Evolutionary conservation across 2,797 vertebrate species (phyloP).

Genomic region (Menidia menidia): DNA sequence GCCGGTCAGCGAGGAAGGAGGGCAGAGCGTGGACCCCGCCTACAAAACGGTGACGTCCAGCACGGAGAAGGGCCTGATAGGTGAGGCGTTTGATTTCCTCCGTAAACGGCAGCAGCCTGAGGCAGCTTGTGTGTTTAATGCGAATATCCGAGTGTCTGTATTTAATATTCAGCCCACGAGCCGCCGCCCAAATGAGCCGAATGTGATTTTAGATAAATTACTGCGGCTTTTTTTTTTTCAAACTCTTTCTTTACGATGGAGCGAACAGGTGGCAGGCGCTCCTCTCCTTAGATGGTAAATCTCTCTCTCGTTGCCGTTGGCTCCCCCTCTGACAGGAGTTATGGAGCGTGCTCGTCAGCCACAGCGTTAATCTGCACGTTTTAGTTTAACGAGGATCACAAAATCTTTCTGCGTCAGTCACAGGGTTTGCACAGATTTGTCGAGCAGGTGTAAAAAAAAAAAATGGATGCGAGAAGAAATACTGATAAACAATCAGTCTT

Average conservation of each 20-base stretch:
- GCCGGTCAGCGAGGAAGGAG: constrained; percentile 72
- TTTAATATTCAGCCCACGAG: not conserved
- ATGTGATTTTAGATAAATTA: not conserved
- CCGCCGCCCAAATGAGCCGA: not conserved
- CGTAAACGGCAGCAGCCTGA: constrained; percentile 17
- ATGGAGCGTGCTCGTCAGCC: not conserved
- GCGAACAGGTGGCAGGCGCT: constrained; percentile 3
- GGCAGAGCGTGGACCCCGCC: constrained; percentile 81
- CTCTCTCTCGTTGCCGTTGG: constrained; percentile 1
- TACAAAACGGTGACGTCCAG: constrained; percentile 97
- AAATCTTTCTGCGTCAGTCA: not conserved
- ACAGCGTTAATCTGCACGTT: not conserved
- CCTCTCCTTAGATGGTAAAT: not conserved
- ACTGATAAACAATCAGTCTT: not conserved
- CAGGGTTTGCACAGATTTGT: not conserved
- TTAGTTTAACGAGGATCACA: not conserved
- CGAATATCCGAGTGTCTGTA: not conserved
- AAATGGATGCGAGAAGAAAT: not conserved
- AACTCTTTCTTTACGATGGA: not conserved
- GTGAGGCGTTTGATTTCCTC: constrained; percentile 84
- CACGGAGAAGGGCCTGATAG: constrained; percentile 97
- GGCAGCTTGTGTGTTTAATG: not conserved
- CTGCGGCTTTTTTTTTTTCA: constrained; percentile 7
- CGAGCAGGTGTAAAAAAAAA: not conserved
- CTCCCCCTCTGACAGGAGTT: constrained; percentile 2